Evolutionary conservation across 2,888 invertebrate genomes (phyloP).

Genomic region (Myopa tessellatipennis): DNA sequence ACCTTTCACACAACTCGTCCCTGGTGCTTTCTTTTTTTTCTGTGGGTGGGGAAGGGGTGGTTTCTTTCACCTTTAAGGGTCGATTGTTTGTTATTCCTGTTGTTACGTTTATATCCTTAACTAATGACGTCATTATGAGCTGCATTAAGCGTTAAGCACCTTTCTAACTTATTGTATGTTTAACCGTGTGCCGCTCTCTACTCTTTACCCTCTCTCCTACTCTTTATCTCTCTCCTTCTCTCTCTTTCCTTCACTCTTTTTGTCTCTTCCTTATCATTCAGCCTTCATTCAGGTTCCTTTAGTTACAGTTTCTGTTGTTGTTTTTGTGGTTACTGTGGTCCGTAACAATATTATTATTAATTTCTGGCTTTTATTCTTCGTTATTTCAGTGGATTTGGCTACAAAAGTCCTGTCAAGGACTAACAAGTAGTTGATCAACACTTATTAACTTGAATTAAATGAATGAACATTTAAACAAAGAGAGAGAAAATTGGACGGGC

Average conservation of each 20-base stretch:
- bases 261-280: not conserved
- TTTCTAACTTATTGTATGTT: constrained; percentile 41
- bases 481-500: too few species aligned
- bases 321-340: not conserved
- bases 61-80: not conserved
- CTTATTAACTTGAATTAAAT: too few species aligned
- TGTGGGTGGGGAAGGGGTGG: not conserved
- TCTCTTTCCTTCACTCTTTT: not conserved
- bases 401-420: too few species aligned
- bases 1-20: not conserved
- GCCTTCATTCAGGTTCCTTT: not conserved
- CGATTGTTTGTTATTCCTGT: constrained; percentile 21
- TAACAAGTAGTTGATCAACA: too few species aligned
- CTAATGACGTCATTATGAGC: constrained; percentile 52
- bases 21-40: not conserved
- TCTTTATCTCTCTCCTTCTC: not conserved
- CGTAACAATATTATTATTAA: not conserved
- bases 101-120: constrained; percentile 49
- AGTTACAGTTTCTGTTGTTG: not conserved
- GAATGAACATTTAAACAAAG: too few species aligned
- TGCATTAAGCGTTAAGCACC: constrained; percentile 52
- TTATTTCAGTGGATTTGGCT: too few species aligned
- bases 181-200: not conserved
- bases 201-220: not conserved
- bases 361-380: not conserved